Evolutionary conservation across 1,140 invertebrate genomes (phyloP), one percentile per base, ranked within the genome.

Genomic region (Bombus superbus): DNA sequence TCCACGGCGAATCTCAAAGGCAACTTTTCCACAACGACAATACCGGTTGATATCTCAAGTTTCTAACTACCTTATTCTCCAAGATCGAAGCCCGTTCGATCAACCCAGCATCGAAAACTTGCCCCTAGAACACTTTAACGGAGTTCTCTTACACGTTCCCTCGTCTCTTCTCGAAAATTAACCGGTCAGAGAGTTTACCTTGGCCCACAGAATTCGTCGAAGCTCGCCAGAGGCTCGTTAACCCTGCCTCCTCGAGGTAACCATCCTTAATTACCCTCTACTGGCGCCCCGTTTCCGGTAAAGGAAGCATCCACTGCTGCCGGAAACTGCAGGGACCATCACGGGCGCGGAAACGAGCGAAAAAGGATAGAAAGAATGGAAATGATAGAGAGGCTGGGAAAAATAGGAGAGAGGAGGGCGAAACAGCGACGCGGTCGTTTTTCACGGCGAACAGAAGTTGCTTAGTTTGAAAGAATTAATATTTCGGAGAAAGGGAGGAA

Each of bases 171-270:
- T 74, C 11, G 11, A 42, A 86, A 89, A 90, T 90, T 90, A 90
- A 81, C 85, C 74, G 85, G 77, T 85, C 85, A 80, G 28, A 62
- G 80, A 87, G 89, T 92, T 91, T 88, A 88, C 87, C 90, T 89
- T 90, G 90, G 89, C 86, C 90, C 91, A 90, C 87, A 88, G 76
- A 90, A 90, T 87, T 90, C 89, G 89, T 88, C 88, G 80, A 83
- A 84, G 85, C 88, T 90, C 88, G 91, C 89, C 90, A 22, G 91
- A 90, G 86, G 89, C 92, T 92, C 92, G 92, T 93, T 92, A 92
- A 93, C 92, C 88, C 91, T 91, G 80, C 75, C 83, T 86, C 64
- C 59, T 84, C 85, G 72, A 64, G 81, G 75, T 75, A 83, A 89
- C 89, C 3, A 79, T 85, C 90, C 91, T 92, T 89, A 92, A 92